Evolutionary conservation across 2,797 vertebrate genomes (phyloP).

Genomic region (Lacerta viridis): DNA sequence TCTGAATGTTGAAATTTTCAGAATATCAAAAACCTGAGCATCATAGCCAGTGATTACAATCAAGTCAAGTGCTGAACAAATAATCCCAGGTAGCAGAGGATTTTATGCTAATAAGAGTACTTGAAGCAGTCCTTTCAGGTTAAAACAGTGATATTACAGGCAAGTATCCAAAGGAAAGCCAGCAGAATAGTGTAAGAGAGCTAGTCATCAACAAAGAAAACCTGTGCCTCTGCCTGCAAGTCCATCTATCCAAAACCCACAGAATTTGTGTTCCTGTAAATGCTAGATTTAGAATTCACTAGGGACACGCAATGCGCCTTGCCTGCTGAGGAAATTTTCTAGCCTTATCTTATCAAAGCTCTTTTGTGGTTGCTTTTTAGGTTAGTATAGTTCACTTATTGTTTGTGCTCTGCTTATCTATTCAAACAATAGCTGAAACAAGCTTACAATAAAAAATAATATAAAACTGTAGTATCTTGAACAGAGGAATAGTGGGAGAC

Average conservation of each 20-base stretch:
- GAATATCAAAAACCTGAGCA: constrained; percentile 19
- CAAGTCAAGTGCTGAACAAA: constrained; percentile 20
- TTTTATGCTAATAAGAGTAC: constrained; percentile 21
- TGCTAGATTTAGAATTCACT: neutral
- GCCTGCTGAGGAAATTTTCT: too few relatives aligned
- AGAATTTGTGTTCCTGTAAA: neutral
- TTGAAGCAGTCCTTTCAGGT: constrained; percentile 22
- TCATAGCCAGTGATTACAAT: constrained; percentile 34
- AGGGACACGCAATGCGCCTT: too few relatives aligned
- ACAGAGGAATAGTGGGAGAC: too few relatives aligned
- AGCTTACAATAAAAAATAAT: neutral
- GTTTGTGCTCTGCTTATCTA: neutral
- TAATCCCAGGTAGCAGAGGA: constrained; percentile 6
- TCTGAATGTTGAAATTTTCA: neutral
- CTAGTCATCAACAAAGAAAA: neutral
- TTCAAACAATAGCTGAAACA: neutral
- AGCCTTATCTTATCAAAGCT: neutral
- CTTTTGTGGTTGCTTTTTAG: neutral
- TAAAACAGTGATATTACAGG: neutral
- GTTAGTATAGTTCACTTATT: neutral
- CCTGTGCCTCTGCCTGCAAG: neutral
- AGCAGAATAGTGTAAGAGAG: neutral
- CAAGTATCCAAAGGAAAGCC: neutral
- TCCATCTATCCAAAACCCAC: neutral
- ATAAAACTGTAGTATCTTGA: neutral